A percentile compares a stretch with the other conserved stretches of the same genome.
These are phyloP conservation scores for Strigamia maritima DNA, from an alignment of 2,888 invertebrate species.

Conservation along the genomic window DNA sequence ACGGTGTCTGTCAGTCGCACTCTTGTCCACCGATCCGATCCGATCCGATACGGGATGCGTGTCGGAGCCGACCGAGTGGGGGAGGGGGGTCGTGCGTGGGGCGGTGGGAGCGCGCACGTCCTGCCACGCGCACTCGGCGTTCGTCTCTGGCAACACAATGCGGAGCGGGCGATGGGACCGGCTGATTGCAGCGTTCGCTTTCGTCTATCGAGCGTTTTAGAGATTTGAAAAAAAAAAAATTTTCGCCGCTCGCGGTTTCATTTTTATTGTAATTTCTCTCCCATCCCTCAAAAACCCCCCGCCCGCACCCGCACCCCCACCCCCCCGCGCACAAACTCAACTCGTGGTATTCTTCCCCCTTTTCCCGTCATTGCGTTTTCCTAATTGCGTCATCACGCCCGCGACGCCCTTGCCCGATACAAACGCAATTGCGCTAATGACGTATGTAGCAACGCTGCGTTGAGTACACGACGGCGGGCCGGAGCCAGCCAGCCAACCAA, in stretches of 20 bases:
- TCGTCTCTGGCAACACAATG: slow-evolving; percentile 25
- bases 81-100: background rate
- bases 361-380: background rate
- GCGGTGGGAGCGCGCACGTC: background rate
- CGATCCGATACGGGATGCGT: background rate
- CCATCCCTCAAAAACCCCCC: slow-evolving; percentile 1
- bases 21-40: slow-evolving; percentile 16
- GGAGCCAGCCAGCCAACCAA: no score
- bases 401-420: slow-evolving; percentile 30
- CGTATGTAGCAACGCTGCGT: background rate
- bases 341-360: background rate
- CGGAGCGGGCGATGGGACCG: slow-evolving; percentile 26
- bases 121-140: slow-evolving; percentile 32
- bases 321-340: background rate
- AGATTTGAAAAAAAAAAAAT: slow-evolving; percentile 31
- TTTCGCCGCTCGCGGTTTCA: slow-evolving; percentile 31
- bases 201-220: slow-evolving; percentile 20
- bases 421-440: slow-evolving; percentile 34
- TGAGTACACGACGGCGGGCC: no score
- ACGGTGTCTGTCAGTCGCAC: background rate
- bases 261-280: slow-evolving; percentile 23
- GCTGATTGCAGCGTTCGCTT: slow-evolving; percentile 34
- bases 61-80: background rate
- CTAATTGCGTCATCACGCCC: slow-evolving; percentile 34
- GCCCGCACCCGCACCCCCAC: background rate